A percentile compares a stretch with the other conserved stretches of the same genome.
Evolutionary conservation across 2,888 invertebrate genomes (phyloP).

Genomic region (Eristalis pertinax): DNA sequence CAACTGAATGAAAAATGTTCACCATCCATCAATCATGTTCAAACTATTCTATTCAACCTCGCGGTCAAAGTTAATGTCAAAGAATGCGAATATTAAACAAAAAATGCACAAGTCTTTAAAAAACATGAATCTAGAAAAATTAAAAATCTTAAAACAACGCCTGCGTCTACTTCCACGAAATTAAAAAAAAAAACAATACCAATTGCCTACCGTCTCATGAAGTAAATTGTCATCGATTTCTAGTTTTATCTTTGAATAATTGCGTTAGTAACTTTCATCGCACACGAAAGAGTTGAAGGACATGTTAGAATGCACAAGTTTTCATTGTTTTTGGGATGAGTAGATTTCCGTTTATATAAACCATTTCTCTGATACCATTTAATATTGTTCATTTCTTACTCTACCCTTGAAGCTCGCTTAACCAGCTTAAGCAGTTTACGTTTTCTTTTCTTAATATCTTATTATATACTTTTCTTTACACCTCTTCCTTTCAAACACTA

Average conservation of each 20-base stretch:
- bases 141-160: neutral
- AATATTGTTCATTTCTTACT: neutral
- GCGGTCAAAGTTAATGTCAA: no score
- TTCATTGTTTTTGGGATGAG: slow-evolving; percentile 1
- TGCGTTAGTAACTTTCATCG: slow-evolving; percentile 22
- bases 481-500: slow-evolving; percentile 44
- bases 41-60: no score
- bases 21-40: no score
- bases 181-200: no score
- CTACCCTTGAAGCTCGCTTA: slow-evolving; percentile 45
- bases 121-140: neutral
- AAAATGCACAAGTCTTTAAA: no score
- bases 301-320: slow-evolving; percentile 49
- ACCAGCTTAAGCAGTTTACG: slow-evolving; percentile 56
- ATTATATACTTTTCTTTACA: neutral
- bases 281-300: slow-evolving; percentile 37
- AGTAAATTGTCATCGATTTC: slow-evolving; percentile 48
- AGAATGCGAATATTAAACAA: no score
- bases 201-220: neutral
- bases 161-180: neutral
- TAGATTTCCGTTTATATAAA: neutral
- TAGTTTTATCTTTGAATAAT: slow-evolving; percentile 2
- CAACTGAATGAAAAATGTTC: no score
- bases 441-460: slow-evolving; percentile 2
- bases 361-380: neutral